A percentile compares a stretch with the other conserved stretches of the same genome.
phyloP scores from a whole-genome alignment of 2,888 invertebrate genomes.

The Metellina segmentata region DNA sequence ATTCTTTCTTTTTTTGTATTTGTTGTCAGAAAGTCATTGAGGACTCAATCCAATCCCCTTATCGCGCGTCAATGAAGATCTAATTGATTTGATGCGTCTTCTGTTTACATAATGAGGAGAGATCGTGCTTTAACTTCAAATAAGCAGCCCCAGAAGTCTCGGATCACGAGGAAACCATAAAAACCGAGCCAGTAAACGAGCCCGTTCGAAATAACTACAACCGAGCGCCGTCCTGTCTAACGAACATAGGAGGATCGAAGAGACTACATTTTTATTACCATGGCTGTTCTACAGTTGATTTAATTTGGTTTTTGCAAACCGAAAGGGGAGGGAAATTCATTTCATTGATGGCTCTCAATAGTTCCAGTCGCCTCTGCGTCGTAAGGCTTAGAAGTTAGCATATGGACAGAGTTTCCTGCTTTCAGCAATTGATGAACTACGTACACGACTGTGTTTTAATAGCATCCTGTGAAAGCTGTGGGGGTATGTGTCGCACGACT shows the following conservation, averaged over 20 bases:
- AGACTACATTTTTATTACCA: conserved; percentile 1
- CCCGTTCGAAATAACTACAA: background rate
- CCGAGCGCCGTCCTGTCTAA: background rate
- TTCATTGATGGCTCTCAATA: conserved; percentile 55
- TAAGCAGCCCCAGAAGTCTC: background rate
- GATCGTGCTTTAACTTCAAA: conserved; percentile 27
- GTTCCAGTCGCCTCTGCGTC: conserved; percentile 27
- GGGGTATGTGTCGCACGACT: conserved; percentile 43
- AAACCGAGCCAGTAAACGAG: background rate
- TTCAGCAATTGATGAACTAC: conserved; percentile 44
- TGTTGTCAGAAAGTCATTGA: background rate
- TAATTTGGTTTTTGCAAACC: background rate
- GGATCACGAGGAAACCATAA: background rate
- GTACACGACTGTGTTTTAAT: conserved; percentile 42
- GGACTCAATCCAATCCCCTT: background rate
- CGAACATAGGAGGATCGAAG: background rate
- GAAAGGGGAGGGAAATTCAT: background rate
- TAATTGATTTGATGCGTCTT: background rate
- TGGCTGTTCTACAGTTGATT: background rate
- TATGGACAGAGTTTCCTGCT: conserved; percentile 55
- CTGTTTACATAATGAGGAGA: background rate
- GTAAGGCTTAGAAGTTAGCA: conserved; percentile 23
- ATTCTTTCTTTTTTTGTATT: background rate
- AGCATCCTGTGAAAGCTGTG: conserved; percentile 64
- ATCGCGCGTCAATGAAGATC: background rate